A percentile compares a stretch with the other conserved stretches of the same genome.
Evolutionary conservation across 2,113 vertebrate species (phyloP).

Genomic region (Cottus gobio): DNA sequence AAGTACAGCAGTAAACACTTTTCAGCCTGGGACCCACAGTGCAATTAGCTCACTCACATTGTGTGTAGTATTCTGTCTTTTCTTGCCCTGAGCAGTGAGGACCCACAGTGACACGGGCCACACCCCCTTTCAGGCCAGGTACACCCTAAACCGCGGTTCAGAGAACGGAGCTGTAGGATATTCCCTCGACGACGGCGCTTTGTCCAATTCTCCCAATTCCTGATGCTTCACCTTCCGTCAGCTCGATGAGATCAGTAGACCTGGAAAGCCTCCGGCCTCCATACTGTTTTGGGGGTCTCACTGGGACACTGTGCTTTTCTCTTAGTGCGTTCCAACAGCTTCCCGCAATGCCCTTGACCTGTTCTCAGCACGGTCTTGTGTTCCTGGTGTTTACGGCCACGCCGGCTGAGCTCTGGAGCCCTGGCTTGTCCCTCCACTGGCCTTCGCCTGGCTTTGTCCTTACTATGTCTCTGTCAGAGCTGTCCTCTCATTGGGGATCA

Average conservation of each 20-base stretch:
- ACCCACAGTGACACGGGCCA: slow-evolving; percentile 28
- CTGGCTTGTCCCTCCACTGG: slow-evolving; percentile 15
- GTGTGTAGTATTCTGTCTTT: slow-evolving; percentile 35
- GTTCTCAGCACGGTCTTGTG: slow-evolving; percentile 10
- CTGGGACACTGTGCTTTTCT: too few species aligned
- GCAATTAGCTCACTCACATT: slow-evolving; percentile 39
- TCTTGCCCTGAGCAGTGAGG: slow-evolving; percentile 33
- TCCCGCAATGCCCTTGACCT: slow-evolving; percentile 43
- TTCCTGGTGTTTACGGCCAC: slow-evolving; percentile 37
- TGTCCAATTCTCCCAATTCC: slow-evolving; percentile 28
- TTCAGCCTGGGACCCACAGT: slow-evolving; percentile 26
- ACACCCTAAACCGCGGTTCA: too few species aligned
- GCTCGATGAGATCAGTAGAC: slow-evolving; percentile 57
- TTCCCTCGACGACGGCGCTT: slow-evolving; percentile 14
- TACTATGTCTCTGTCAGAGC: slow-evolving; percentile 34
- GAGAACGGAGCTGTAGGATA: slow-evolving; percentile 27
- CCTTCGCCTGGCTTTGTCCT: slow-evolving; percentile 17
- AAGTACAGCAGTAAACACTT: slow-evolving; percentile 55
- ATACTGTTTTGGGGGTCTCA: slow-evolving; percentile 34
- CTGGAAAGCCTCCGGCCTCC: slow-evolving; percentile 47
- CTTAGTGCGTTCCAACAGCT: slow-evolving; percentile 21
- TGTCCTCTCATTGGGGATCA: neutral
- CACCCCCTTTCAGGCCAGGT: slow-evolving; percentile 47
- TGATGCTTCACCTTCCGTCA: slow-evolving; percentile 37
- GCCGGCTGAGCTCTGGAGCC: slow-evolving; percentile 21